Conservation (phyloP, 2,797 vertebrate genomes). For the Phataginus tricuspis region DNA sequence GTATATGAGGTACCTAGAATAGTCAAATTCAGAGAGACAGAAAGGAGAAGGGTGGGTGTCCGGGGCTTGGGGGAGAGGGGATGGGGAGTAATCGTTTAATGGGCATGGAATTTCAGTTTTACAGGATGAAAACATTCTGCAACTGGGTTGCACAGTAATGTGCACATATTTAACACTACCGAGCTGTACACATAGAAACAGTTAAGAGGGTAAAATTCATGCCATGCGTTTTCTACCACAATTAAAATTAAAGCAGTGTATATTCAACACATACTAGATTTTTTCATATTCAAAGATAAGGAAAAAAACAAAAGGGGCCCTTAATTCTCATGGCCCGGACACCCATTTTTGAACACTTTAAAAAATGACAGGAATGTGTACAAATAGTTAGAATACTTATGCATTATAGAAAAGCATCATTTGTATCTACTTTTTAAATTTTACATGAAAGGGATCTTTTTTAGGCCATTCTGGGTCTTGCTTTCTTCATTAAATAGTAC, state of each 20-base stretch:
- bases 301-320: not conserved
- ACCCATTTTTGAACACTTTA: not conserved
- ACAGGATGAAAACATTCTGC: not conserved
- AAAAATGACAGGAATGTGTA: not conserved
- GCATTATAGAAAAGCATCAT: not conserved
- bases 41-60: rapidly evolving
- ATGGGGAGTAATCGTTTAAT: rapidly evolving
- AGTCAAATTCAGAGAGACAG: not conserved
- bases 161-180: rapidly evolving
- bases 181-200: rapidly evolving
- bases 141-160: rapidly evolving
- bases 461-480: not conserved
- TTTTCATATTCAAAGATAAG: not conserved
- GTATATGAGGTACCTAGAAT: rapidly evolving
- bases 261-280: not conserved
- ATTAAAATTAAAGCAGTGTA: not conserved
- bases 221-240: not conserved
- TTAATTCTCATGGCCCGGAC: not conserved
- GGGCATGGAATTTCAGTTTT: not conserved
- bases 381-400: not conserved
- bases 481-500: not conserved
- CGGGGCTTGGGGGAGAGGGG: not conserved
- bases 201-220: not conserved
- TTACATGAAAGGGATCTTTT: not conserved
- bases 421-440: not conserved